phyloP scores from a whole-genome alignment of 2,797 vertebrate genomes.

The Myotis findleyi region DNA sequence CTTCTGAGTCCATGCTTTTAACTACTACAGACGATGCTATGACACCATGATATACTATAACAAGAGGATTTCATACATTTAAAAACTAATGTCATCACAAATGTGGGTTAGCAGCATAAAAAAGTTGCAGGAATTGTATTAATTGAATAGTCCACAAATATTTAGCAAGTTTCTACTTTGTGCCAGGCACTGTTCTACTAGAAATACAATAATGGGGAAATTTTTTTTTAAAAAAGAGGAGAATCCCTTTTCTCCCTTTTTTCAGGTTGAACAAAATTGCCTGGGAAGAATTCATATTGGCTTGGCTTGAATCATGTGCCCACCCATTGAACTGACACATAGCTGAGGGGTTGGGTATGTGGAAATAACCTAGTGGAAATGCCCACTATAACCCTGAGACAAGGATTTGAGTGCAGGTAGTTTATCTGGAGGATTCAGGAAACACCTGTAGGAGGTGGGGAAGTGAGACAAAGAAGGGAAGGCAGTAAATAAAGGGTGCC shows the following conservation, averaged over 20 bases:
- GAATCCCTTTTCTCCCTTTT: neutral
- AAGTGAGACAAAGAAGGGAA: slow-evolving; percentile 68
- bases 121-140: slow-evolving; percentile 19
- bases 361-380: slow-evolving; percentile 48
- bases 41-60: neutral
- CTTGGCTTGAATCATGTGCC: slow-evolving; percentile 38
- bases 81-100: neutral
- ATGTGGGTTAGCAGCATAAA: neutral
- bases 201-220: neutral
- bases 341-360: neutral
- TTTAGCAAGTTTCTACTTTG: slow-evolving; percentile 6
- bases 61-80: neutral
- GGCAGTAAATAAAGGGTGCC: slow-evolving; percentile 3
- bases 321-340: neutral
- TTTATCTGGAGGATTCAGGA: slow-evolving; percentile 63
- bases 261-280: neutral
- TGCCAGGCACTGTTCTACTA: neutral
- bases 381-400: neutral
- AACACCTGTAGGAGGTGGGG: slow-evolving; percentile 42
- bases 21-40: neutral
- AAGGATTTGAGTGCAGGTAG: slow-evolving; percentile 16
- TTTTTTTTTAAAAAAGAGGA: neutral
- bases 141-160: neutral
- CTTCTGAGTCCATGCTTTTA: neutral
- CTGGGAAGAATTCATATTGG: slow-evolving; percentile 32